Evolutionary conservation across 2,797 vertebrate species (phyloP).

Genomic region (Myotis pilosus): DNA sequence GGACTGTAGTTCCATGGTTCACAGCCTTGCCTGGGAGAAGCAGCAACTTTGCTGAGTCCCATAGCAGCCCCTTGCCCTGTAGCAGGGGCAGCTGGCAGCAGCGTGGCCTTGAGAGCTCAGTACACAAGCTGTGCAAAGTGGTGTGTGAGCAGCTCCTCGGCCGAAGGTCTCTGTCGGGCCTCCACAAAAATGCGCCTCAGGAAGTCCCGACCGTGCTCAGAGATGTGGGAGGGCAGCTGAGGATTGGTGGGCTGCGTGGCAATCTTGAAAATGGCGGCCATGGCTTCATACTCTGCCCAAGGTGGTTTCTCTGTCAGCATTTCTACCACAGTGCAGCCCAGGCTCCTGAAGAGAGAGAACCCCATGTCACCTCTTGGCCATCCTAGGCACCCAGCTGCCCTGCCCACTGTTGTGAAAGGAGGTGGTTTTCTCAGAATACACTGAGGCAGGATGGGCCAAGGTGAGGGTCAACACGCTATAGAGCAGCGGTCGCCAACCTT

Average conservation of each 20-base stretch:
- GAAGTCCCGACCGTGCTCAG: conserved; percentile 95
- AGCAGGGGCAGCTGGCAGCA: conserved; percentile 57
- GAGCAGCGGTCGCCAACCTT: no score
- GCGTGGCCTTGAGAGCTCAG: conserved; percentile 84
- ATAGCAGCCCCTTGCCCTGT: conserved; percentile 47
- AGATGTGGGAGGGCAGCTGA: conserved; percentile 91
- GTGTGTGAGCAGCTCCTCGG: conserved; percentile 96
- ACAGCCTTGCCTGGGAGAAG: conserved; percentile 73
- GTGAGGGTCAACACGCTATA: neutral
- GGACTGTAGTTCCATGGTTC: conserved; percentile 69
- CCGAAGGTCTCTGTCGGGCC: conserved; percentile 95
- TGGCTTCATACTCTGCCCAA: conserved; percentile 98
- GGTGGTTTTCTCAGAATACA: neutral
- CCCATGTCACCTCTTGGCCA: neutral
- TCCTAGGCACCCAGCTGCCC: neutral
- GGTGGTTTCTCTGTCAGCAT: conserved; percentile 99
- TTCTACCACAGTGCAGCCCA: conserved; percentile 97
- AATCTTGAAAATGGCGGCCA: conserved; percentile 99
- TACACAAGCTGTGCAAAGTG: conserved; percentile 96
- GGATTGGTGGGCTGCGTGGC: conserved; percentile 98
- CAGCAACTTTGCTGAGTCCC: conserved; percentile 68
- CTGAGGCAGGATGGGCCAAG: neutral
- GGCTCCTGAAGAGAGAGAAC: conserved; percentile 88
- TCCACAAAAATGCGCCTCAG: conserved; percentile 96
- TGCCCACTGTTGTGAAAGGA: neutral